A percentile compares a stretch with the other conserved stretches of the same genome.
Conservation (phyloP, 2,113 vertebrate species). For the Sceloporus undulatus region DNA sequence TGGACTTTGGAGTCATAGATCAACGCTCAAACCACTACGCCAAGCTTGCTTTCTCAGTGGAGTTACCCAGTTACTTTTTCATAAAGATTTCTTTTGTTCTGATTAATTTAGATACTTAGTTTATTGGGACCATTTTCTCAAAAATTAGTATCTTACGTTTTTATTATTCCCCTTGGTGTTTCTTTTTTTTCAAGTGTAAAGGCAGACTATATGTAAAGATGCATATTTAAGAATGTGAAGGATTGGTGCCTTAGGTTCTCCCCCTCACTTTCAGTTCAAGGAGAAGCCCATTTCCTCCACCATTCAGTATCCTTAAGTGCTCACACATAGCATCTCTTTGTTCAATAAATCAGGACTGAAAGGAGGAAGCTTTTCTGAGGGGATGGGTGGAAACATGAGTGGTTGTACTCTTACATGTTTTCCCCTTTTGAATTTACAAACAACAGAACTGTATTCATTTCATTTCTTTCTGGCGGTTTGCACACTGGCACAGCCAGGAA, state of each 20-base stretch:
- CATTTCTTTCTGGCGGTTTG: constrained; percentile 23
- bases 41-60: no score
- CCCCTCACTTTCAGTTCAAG: constrained; percentile 24
- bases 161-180: background rate
- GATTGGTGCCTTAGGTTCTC: background rate
- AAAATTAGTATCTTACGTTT: no score
- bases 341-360: constrained; percentile 40
- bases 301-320: background rate
- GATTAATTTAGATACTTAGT: background rate
- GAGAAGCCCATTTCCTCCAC: background rate
- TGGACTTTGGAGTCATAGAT: no score
- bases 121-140: no score
- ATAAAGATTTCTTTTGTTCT: background rate
- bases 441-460: constrained; percentile 56
- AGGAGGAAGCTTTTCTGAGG: constrained; percentile 37
- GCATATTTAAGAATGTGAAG: background rate
- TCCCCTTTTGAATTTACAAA: constrained; percentile 26
- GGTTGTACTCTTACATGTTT: constrained; percentile 38
- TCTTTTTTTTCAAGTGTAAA: background rate
- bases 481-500: constrained; percentile 53
- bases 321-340: constrained; percentile 7
- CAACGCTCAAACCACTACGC: no score
- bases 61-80: background rate
- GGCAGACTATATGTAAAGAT: background rate
- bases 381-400: background rate